Base-by-base conservation (phyloP, 2,113 vertebrate genomes). In the Bujurquina vittata region DNA sequence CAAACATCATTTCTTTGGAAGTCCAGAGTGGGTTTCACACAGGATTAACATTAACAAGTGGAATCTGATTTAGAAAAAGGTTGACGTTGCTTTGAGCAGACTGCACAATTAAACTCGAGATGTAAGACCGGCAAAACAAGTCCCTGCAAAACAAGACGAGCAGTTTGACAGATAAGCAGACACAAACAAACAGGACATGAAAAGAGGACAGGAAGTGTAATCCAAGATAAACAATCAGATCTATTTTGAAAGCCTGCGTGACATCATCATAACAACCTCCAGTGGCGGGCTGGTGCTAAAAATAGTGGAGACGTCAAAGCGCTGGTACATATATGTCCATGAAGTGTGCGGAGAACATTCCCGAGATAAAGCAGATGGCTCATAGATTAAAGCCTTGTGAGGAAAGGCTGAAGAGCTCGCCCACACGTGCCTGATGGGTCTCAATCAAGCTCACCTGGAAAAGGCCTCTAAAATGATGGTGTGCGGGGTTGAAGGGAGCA, bases 321-420 rank as follows among this genome's bases (percentile, higher is more conserved):
- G 4, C 86, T 92, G 92, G 90, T 92, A 93, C 95, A 95, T 95
- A 94, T 94, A 95, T 95, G 95, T 95, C 94, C 94, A 95, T 94
- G 85, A 91, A 92, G 91, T 87, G 91, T 91, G 88, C 18, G 23
- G 65, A 79, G 88, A 88, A 89, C 92, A 94, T 96, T 95, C 93
- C 89, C 81, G 87, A 91, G 93, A 95, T 94, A 88, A 90, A 59
- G 85, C 91, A 92, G 94, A 95, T 95, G 94, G 90, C 82, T 91
- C 15, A 7, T 61, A 81, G 92, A 94, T 92, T 87, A 59, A 37
- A 81, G 82, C 84, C 87, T 62, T 23, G 10, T 56, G 77, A 46
- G 78, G 79, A 84, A 57, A 79, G 55, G 76, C 60, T 59, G 67
- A 87, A n/a, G 63, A 78, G 63, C 79, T 63, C 69, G 77, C 61